Evolutionary conservation across 2,797 vertebrate genomes (phyloP), one percentile per base, ranked within the genome.

Genomic region (Syngnathus acus): DNA sequence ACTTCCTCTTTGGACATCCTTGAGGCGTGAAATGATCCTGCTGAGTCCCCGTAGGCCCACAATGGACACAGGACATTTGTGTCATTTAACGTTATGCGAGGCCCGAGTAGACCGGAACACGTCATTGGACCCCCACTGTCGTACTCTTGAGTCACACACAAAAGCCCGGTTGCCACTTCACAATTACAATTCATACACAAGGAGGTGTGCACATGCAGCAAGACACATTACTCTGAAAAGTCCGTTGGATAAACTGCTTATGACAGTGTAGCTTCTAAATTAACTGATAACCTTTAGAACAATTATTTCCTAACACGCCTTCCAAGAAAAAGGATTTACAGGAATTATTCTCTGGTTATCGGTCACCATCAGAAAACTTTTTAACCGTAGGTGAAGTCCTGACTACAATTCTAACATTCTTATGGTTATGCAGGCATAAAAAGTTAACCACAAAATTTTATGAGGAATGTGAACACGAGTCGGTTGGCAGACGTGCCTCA

Each of bases 21-120:
- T 77, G 72, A 82, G 80, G 81, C 79, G 69, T 88, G 84, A 88
- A 87, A 87, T 84, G 77, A 57, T 73, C 80, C 80, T 48, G 78
- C 79, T 72, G 85, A 77, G 76, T 80, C 68, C 73, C 78, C 70
- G 39, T 39, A 60, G 71, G 68, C 66, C 70, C 75, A 82, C 81
- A 89, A 87, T 83, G 67, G 84, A 65, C 66, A 72, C 55, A 42
- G 67, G 80, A 84, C 86, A 84, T 86, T 81, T 86, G 79, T 84
- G 81, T 84, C 43, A 75, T 81, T 82, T 64, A 82, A 78, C 73
- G 73, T 83, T 77, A 72, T 69, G 71, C 71, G 67, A 65, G 70
- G 71, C 72, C 65, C 42, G 79, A 72, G 76, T 62, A 71, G 65
- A 85, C 84, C 73, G 67, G 84, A 87, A 88, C 83, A 84, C 64